A percentile compares a stretch with the other conserved stretches of the same genome.
Conservation (phyloP, 2,797 vertebrate species). For the Premnoplex brunnescens region DNA sequence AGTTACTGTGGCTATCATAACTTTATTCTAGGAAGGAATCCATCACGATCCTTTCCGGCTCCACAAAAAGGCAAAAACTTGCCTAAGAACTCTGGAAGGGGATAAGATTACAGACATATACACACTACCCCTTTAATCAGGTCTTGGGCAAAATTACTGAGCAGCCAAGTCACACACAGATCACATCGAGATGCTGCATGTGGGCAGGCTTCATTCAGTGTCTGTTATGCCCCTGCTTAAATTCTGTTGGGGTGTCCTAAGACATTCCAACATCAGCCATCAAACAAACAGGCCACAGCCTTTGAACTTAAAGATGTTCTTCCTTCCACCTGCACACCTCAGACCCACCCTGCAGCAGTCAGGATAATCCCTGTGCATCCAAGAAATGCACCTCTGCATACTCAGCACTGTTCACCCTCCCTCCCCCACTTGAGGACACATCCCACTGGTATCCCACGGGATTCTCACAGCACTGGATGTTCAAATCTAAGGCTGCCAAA, state of each 20-base stretch:
- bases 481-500: neutral
- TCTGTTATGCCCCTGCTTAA: neutral
- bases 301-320: neutral
- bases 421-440: neutral
- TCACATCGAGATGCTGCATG: neutral
- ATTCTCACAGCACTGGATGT: neutral
- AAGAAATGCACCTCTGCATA: neutral
- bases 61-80: neutral
- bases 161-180: neutral
- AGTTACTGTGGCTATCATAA: neutral
- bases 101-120: neutral
- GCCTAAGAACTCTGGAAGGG: neutral
- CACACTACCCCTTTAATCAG: neutral
- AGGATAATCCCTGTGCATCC: rapidly evolving
- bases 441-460: neutral
- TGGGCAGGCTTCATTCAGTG: neutral
- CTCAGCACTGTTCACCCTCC: neutral
- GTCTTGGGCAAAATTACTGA: neutral
- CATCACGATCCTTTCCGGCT: neutral
- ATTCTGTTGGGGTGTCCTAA: neutral
- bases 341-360: neutral
- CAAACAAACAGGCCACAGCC: neutral
- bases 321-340: neutral
- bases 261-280: neutral
- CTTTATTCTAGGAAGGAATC: neutral